Percentiles rank a stretch among this genome's conserved stretches.
phyloP scores from a whole-genome alignment of 2,113 vertebrate species.

The Macquaria ambigua region DNA sequence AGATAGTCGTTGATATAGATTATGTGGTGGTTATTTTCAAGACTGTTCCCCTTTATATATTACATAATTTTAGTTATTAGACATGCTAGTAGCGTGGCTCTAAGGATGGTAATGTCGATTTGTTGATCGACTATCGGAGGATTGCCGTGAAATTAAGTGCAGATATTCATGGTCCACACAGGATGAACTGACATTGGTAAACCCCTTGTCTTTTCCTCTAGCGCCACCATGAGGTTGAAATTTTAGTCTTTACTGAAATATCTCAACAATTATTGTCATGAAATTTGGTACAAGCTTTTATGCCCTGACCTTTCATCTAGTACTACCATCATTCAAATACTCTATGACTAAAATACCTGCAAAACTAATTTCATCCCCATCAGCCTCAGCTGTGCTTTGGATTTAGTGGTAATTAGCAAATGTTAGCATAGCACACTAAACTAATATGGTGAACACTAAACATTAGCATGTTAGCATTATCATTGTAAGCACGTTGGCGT shows the following conservation, averaged over 20 bases:
- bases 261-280: neutral
- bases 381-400: neutral
- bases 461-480: neutral
- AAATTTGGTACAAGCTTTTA: neutral
- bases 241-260: neutral
- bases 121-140: too few relatives aligned
- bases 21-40: neutral
- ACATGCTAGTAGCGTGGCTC: neutral
- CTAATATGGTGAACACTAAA: neutral
- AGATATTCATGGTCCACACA: too few relatives aligned
- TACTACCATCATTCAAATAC: too few relatives aligned
- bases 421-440: neutral
- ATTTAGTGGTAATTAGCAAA: neutral
- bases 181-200: neutral
- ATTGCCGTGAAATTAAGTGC: neutral
- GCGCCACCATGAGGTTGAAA: neutral
- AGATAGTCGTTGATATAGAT: too few relatives aligned
- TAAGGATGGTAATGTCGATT: neutral
- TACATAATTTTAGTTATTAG: neutral
- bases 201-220: neutral
- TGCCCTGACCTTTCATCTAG: neutral
- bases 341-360: neutral
- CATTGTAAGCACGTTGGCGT: too few relatives aligned
- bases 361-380: neutral
- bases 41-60: neutral